Base-by-base conservation (phyloP, 2,888 invertebrate genomes). In the Coleophora flavipennella region DNA sequence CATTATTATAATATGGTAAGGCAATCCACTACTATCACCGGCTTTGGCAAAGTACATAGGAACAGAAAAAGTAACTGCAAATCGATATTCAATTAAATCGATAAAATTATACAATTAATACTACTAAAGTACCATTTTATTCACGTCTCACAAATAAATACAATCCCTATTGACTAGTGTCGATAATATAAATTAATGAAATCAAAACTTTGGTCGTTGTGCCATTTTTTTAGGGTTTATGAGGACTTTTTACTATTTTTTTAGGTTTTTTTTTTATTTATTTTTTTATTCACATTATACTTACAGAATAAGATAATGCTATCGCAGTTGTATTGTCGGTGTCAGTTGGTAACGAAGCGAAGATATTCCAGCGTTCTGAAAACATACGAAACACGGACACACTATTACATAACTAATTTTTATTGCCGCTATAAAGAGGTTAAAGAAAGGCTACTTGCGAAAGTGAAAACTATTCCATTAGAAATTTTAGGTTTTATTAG, bases 151-250 rank as follows among this genome's bases (percentile, higher is more conserved):
- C 49, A 52, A 53, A 44, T 51, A 57, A 45, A 52, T 55, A 46
- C 45, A 56, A 46, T 36, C 46, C 48, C 49, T 58, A 72, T 20
- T 67, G 72, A 77, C 76, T 79, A 80, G 72, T 20, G 20, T 66
- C 56, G 64, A 67, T 65, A 29, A 9, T 29, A 29, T 9, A n/a
- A 62, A 61, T 51, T 68, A 71, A 65, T 59, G 52, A 70, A 75
- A 72, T 66, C 59, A 65, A 58, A 55, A 75, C 76, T 80, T 83
- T 81, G 83, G 83, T 83, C 83, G 80, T 81, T 80, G 84, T 80
- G 81, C 83, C 84, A 84, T 83, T 84, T 84, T 84, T 84, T 84
- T 79, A 59, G 51, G 53, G 56, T 57, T 78, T 78, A 4, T 4
- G 3, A 66, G 63, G 55, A 56, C 58, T 39, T 78, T 83, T 83